Conservation (phyloP, 2,797 vertebrate genomes). For the Botia almorhae region DNA sequence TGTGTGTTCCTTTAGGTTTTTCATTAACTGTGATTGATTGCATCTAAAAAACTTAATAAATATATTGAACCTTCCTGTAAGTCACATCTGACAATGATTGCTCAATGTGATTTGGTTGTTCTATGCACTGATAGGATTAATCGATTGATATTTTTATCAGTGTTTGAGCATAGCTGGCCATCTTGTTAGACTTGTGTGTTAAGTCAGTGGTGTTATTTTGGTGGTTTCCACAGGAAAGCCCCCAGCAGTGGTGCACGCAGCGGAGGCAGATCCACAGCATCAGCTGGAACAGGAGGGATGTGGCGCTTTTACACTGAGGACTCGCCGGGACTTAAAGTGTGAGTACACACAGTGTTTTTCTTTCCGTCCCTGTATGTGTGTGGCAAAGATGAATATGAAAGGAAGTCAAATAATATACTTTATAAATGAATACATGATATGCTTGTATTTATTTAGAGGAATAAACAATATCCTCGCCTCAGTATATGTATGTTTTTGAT, state of each 20-base stretch:
- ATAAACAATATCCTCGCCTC: no score
- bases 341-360: slow-evolving; percentile 68
- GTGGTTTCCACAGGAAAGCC: slow-evolving; percentile 83
- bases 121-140: neutral
- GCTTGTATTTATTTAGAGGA: no score
- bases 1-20: neutral
- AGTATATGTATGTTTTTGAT: no score
- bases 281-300: slow-evolving; percentile 96
- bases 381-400: no score
- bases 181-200: neutral
- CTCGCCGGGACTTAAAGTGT: slow-evolving; percentile 99
- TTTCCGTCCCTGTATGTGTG: neutral
- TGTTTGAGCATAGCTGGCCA: neutral
- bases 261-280: slow-evolving; percentile 87
- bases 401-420: no score
- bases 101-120: neutral
- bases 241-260: slow-evolving; percentile 93
- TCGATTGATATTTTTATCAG: neutral
- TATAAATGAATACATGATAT: no score
- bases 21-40: slow-evolving; percentile 18
- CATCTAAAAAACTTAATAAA: neutral
- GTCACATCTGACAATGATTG: neutral
- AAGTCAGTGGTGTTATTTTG: neutral
- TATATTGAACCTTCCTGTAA: neutral
- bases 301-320: slow-evolving; percentile 99